Evolutionary conservation across 2,113 vertebrate genomes (phyloP).

Genomic region (Vulpes vulpes): DNA sequence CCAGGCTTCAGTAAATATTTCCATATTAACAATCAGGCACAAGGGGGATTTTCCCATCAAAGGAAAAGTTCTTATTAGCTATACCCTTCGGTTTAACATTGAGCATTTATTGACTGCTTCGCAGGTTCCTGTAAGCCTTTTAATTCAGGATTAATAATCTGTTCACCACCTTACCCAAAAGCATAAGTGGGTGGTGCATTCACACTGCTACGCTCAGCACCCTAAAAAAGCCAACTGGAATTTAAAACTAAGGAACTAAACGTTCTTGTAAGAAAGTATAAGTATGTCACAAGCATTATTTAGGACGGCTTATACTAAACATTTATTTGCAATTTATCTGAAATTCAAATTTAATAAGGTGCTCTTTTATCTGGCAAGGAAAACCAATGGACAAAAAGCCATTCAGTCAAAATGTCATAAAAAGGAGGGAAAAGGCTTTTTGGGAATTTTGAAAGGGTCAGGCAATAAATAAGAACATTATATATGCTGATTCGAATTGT

Average conservation of each 20-base stretch:
- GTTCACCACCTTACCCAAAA: neutral
- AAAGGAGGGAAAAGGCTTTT: neutral
- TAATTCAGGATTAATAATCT: neutral
- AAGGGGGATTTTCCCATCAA: neutral
- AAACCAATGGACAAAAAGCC: neutral
- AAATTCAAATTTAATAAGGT: constrained; percentile 29
- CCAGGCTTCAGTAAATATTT: neutral
- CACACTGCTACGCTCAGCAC: neutral
- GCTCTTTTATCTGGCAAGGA: neutral
- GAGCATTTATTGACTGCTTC: neutral
- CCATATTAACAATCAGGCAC: neutral
- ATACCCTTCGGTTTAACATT: neutral
- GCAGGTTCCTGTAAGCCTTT: neutral
- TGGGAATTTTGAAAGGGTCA: neutral
- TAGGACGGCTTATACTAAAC: neutral
- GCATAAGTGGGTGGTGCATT: neutral
- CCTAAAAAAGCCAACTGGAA: neutral
- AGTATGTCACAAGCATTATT: neutral
- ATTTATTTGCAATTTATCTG: neutral
- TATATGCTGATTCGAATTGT: constrained; percentile 13
- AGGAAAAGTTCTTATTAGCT: neutral
- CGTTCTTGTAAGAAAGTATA: neutral
- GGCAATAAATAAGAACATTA: neutral
- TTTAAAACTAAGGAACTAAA: neutral
- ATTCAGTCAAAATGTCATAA: neutral